Evolutionary conservation across 2,797 vertebrate species (phyloP).

Genomic region (Squalus acanthias): DNA sequence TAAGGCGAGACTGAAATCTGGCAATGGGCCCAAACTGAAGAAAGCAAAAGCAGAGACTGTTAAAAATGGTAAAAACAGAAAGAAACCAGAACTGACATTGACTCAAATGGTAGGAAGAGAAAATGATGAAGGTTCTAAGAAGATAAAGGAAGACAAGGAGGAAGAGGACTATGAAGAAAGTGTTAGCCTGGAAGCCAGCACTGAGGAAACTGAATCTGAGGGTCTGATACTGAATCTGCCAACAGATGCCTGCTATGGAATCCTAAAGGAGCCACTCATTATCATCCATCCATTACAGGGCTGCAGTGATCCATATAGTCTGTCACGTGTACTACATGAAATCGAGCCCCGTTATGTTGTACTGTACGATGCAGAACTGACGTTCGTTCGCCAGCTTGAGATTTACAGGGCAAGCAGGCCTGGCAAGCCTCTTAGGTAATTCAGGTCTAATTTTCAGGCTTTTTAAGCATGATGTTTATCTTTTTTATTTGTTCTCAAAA

Average conservation of each 20-base stretch:
- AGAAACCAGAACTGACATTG: conserved; percentile 65
- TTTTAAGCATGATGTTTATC: not conserved
- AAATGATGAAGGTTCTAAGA: not conserved
- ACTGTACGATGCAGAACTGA: conserved; percentile 83
- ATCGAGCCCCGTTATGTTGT: conserved; percentile 85
- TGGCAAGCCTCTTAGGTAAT: conserved; percentile 77
- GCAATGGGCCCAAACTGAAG: conserved; percentile 48
- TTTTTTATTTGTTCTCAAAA: not conserved
- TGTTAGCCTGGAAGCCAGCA: conserved; percentile 47
- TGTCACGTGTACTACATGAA: conserved; percentile 81
- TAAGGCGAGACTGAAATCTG: conserved; percentile 51
- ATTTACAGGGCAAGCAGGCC: conserved; percentile 82
- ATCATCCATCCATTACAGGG: conserved; percentile 85
- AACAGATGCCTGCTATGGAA: conserved; percentile 78
- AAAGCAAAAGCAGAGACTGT: conserved; percentile 56
- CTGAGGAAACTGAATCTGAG: conserved; percentile 54
- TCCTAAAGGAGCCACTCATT: conserved; percentile 81
- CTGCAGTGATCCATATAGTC: conserved; percentile 80
- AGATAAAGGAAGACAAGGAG: conserved; percentile 37
- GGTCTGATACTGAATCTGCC: conserved; percentile 65
- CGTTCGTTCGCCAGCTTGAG: conserved; percentile 90
- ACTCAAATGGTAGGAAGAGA: conserved; percentile 70
- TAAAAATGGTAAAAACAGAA: conserved; percentile 50
- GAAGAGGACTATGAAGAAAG: conserved; percentile 48
- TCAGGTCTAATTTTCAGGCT: not conserved